Percentiles rank a stretch among this genome's conserved stretches.
phyloP scores from a whole-genome alignment of 2,797 vertebrate species.

The Caiman crocodilus region DNA sequence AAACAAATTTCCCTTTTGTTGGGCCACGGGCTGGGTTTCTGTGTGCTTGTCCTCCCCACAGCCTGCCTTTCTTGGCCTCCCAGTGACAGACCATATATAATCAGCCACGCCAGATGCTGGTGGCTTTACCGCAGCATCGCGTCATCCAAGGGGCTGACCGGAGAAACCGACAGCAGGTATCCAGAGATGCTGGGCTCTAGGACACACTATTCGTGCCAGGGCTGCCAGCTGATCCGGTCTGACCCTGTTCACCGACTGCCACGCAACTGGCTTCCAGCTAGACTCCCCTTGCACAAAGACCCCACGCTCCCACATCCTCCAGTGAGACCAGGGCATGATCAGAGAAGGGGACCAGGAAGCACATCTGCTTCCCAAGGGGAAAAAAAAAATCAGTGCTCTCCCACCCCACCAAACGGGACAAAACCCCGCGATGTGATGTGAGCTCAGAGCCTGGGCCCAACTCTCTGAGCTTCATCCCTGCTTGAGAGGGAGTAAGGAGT shows the following conservation, averaged over 20 bases:
- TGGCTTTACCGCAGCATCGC: background rate
- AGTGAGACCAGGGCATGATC: background rate
- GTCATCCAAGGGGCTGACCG: background rate
- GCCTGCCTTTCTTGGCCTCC: conserved; percentile 3
- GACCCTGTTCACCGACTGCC: background rate
- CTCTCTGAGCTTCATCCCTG: background rate
- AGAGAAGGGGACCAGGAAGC: background rate
- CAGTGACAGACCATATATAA: background rate
- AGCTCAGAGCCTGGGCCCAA: background rate
- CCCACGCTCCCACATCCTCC: background rate
- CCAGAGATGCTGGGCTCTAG: accelerated
- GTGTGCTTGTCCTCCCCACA: background rate
- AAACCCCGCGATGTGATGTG: accelerated
- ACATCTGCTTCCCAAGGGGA: background rate
- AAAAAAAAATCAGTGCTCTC: background rate
- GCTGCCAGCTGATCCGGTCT: background rate
- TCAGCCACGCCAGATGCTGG: background rate
- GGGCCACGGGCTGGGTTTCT: conserved; percentile 46
- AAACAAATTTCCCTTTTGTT: conserved; percentile 28
- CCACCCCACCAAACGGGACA: background rate
- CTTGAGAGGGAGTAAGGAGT: background rate
- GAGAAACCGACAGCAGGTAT: background rate
- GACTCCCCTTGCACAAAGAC: background rate
- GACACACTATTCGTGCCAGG: accelerated
- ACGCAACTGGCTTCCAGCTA: background rate